Base-by-base conservation (phyloP, 2,888 invertebrate species). In the Hylaea fasciaria region DNA sequence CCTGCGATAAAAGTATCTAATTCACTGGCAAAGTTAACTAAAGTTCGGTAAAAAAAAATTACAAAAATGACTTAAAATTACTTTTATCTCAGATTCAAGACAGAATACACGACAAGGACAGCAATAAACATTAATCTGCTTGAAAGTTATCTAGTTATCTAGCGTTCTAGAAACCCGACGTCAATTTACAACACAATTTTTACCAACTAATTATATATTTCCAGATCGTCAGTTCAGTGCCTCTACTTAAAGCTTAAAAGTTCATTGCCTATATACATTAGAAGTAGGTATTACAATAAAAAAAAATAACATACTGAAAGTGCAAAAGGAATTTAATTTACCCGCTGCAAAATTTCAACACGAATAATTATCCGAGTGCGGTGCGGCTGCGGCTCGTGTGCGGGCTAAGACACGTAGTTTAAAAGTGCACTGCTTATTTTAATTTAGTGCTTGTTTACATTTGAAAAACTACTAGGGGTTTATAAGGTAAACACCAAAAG, bases 371-470 rank as follows among this genome's bases (percentile, higher is more conserved):
- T 63, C 47, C 53, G 32, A 61, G 17, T 52, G 58, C 52, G 43
- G 57, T 17, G n/a, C 14, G 37, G 46, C 37, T 48, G 59, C 16
- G 52, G 55, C 54, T 54, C 53, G 46, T 37, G 57, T 40, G 57
- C 17, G 60, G 65, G 60, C 60, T 62, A 61, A 62, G 62, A 63
- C 58, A 63, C 58, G 56, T 62, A 62, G 65, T 69, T 66, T 65
- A 50, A 62, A 63, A 65, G 49, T 64, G 61, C 60, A 68, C 47
- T 32, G 57, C 9, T 44, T 57, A 63, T 56, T 58, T 61, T 45
- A 54, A 40, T 58, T 61, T 45, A 54, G 40, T 51, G 47, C 41
- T 52, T 57, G 49, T 57, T 56, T 40, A 61, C 52, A 48, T 57
- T 57, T 53, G 28, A 57, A 62, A 53, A 49, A 52, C 14, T 35